phyloP scores from a whole-genome alignment of 2,888 invertebrate genomes.

The Taphrorychus bicolor region DNA sequence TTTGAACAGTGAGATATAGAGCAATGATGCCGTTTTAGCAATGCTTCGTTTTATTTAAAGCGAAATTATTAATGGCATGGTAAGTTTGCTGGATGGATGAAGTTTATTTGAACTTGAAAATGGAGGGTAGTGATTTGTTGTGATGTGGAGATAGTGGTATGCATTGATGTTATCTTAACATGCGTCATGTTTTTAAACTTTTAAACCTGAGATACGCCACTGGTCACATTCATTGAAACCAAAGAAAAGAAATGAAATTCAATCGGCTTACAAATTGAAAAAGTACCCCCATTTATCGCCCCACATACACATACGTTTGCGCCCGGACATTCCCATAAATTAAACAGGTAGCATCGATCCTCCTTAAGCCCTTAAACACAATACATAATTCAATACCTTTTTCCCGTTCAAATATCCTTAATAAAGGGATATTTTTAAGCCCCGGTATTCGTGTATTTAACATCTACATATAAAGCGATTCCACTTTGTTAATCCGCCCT shows the following conservation, averaged over 20 bases:
- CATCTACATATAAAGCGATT: slow-evolving; percentile 33
- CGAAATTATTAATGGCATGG: too few species aligned
- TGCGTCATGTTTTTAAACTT: too few species aligned
- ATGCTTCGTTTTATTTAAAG: too few species aligned
- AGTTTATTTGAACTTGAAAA: too few species aligned
- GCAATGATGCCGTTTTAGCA: too few species aligned
- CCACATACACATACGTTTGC: neutral
- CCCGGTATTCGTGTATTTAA: slow-evolving; percentile 22
- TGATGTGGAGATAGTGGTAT: too few species aligned
- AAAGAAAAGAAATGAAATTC: neutral
- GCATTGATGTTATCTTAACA: too few species aligned
- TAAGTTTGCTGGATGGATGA: too few species aligned
- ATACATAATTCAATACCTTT: slow-evolving; percentile 17
- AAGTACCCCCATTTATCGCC: neutral
- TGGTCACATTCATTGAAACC: too few species aligned
- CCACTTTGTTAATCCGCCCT: slow-evolving; percentile 24
- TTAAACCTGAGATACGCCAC: too few species aligned
- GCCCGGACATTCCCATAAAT: slow-evolving; percentile 2
- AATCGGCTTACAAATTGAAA: neutral
- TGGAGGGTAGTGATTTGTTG: too few species aligned
- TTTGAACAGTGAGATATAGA: too few species aligned
- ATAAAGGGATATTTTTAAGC: slow-evolving; percentile 25
- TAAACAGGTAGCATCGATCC: slow-evolving; percentile 6
- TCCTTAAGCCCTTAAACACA: slow-evolving; percentile 2
- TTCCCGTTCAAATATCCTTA: slow-evolving; percentile 16